Conservation (phyloP, 1,140 invertebrate genomes). For the Trichoplusia ni region DNA sequence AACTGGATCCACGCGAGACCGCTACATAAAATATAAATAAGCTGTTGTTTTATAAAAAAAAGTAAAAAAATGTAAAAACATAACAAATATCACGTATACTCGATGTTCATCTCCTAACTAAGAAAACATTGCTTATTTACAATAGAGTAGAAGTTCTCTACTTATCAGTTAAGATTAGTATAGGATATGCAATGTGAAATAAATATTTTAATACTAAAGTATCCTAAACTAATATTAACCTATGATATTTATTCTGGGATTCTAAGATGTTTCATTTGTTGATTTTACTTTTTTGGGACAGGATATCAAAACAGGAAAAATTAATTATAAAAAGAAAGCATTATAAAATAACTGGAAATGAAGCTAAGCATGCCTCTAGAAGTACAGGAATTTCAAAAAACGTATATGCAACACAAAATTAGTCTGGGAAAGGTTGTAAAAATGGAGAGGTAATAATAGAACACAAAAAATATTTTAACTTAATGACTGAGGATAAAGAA, state of each 20-base stretch:
- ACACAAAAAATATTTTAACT: no score
- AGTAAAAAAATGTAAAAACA: slow-evolving; percentile 51
- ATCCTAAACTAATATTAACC: slow-evolving; percentile 46
- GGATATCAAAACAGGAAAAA: neutral
- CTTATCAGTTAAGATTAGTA: slow-evolving; percentile 38
- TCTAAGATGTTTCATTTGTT: slow-evolving; percentile 18
- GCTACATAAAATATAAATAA: slow-evolving; percentile 21
- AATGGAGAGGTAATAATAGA: no score
- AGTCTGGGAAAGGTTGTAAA: no score
- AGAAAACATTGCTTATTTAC: slow-evolving; percentile 50
- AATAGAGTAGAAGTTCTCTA: slow-evolving; percentile 31
- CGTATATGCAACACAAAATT: no score
- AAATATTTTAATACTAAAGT: slow-evolving; percentile 30
- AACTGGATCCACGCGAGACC: slow-evolving; percentile 26
- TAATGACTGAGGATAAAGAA: no score
- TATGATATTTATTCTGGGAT: slow-evolving; percentile 27
- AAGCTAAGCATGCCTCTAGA: no score
- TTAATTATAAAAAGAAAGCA: no score
- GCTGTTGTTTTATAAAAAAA: slow-evolving; percentile 43
- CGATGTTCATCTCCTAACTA: slow-evolving; percentile 37
- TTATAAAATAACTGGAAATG: neutral
- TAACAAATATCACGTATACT: slow-evolving; percentile 53
- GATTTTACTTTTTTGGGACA: slow-evolving; percentile 9
- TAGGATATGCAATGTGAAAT: slow-evolving; percentile 34
- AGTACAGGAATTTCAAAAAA: no score